Base-by-base conservation (phyloP, 2,888 invertebrate genomes). In the Listrodromus nycthemerus region DNA sequence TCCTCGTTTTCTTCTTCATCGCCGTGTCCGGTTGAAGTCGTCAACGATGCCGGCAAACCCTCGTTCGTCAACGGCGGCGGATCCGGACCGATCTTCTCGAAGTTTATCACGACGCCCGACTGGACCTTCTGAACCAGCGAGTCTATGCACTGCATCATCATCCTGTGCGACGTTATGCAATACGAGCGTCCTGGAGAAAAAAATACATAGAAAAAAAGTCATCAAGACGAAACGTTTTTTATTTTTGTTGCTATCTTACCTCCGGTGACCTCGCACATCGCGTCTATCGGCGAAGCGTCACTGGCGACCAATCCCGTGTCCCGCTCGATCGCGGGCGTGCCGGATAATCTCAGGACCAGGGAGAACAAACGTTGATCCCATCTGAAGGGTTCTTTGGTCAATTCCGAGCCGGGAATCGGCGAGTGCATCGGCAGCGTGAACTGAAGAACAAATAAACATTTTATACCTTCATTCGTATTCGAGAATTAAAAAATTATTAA, bases 351-450 rank as follows among this genome's bases (percentile, higher is more conserved):
- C 77, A 99, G 94, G 66, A 99, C 99, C 90, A 99, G 94, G 2
- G 99, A 98, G 94, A 99, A 99, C 84, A 99, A 95, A 88, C 99
- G 95, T 94, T 99, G 99, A 94, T 99, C 99, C 99, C 99, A 99
- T 87, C 99, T 96, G 94, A 99, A 99, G n/a, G 99, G 99, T 94
- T 99, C 99, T 89, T 98, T 96, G 2, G 99, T 99, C 93, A 99
- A 95, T 94, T 99, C 99, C 6, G 98, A 97, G 13, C 99, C 99
- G 58, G 99, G 98, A 90, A 99, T 98, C 55, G 97, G 97, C 88
- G 97, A 97, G 93, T 98, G 97, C 96, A 98, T 97, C 1, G 98
- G 98, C 89, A 99, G 94, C 91, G 97, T 97, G 88, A 98, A 96
- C 96, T 98, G 94, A 91, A 71, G 24, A 82, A 45, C 3, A 21